phyloP scores from a whole-genome alignment of 1,140 invertebrate species.

The Melipona quadrifasciata region DNA sequence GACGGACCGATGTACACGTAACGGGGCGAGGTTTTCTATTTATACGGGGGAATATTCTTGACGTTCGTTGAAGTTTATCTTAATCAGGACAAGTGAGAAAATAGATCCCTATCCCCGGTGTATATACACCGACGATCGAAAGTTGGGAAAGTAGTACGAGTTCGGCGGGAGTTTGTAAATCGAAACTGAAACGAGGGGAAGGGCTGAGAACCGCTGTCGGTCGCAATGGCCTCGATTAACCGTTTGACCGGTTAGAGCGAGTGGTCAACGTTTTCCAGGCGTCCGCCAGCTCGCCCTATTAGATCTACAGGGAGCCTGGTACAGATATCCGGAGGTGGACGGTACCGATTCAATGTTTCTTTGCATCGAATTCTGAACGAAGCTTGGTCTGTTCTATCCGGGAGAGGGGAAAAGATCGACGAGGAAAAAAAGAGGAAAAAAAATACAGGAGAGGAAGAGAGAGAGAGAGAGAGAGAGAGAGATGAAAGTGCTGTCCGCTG shows the following conservation, averaged over 20 bases:
- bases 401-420: slow-evolving; percentile 46
- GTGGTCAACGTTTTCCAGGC: slow-evolving; percentile 71
- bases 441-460: neutral
- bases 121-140: neutral
- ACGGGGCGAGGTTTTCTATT: neutral
- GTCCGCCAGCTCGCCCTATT: slow-evolving; percentile 58
- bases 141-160: neutral
- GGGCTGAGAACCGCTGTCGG: slow-evolving; percentile 71
- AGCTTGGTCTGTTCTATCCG: slow-evolving; percentile 21
- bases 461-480: neutral
- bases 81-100: neutral
- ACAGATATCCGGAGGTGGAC: slow-evolving; percentile 61
- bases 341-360: slow-evolving; percentile 69
- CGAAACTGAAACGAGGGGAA: neutral
- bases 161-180: slow-evolving; percentile 8
- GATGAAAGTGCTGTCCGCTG: slow-evolving; percentile 26
- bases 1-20: neutral
- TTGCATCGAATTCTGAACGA: slow-evolving; percentile 65
- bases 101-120: neutral
- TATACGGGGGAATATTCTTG: neutral
- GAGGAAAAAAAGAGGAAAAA: neutral
- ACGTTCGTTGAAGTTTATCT: neutral
- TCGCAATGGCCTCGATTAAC: slow-evolving; percentile 74
- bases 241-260: slow-evolving; percentile 72
- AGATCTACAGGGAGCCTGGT: slow-evolving; percentile 63